Conservation (phyloP, 2,888 invertebrate genomes). For the Anarsia innoxiella region DNA sequence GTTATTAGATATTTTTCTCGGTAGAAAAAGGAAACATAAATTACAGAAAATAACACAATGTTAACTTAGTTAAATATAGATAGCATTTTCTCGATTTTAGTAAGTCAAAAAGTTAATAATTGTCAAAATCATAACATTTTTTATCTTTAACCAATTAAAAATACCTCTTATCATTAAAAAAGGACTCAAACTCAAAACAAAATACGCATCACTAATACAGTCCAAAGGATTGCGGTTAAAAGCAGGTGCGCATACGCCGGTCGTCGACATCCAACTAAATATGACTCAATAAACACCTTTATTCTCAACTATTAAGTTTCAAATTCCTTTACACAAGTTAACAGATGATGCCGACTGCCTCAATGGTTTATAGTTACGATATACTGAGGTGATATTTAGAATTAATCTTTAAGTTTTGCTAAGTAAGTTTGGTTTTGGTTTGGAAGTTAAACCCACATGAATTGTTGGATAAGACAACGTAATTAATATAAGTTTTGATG, state of each 20-base stretch:
- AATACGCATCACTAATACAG: conserved; percentile 1
- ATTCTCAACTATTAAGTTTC: neutral
- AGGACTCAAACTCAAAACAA: neutral
- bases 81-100: too few species aligned
- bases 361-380: conserved; percentile 1
- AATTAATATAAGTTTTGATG: conserved; percentile 9
- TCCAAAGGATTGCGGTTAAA: conserved; percentile 15
- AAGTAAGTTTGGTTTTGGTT: neutral
- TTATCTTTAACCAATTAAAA: too few species aligned
- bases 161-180: too few species aligned
- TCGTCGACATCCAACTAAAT: conserved; percentile 29
- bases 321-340: neutral
- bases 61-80: too few species aligned
- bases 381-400: neutral
- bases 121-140: too few species aligned
- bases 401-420: neutral
- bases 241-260: conserved; percentile 15
- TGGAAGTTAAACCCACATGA: conserved; percentile 1
- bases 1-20: too few species aligned
- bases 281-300: neutral
- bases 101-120: too few species aligned
- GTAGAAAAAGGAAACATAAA: too few species aligned
- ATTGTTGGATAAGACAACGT: conserved; percentile 7
- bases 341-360: neutral
- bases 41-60: too few species aligned